Conservation (phyloP, 2,113 vertebrate species). For the Zapornia atra region DNA sequence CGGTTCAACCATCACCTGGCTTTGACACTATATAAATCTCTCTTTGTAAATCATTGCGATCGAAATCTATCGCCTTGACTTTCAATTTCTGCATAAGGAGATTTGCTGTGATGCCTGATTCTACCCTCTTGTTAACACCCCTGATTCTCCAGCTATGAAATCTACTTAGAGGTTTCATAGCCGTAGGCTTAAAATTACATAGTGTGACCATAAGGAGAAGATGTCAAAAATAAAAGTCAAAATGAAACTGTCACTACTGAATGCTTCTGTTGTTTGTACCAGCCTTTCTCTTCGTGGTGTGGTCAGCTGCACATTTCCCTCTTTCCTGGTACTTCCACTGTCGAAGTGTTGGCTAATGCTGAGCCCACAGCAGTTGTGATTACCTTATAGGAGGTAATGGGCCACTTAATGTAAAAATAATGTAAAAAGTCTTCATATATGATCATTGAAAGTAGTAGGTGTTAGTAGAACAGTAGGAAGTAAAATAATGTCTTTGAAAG, state of each 20-base stretch:
- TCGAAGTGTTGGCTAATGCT: not conserved
- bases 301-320: not conserved
- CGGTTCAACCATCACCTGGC: not conserved
- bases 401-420: slow-evolving; percentile 2
- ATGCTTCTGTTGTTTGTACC: accelerated
- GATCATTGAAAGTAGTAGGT: not conserved
- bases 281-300: not conserved
- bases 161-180: not conserved
- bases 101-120: not conserved
- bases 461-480: slow-evolving; percentile 14
- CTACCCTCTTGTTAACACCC: not conserved
- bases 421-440: not conserved
- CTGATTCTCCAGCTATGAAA: not conserved
- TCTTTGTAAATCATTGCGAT: not conserved
- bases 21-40: not conserved
- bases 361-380: not conserved
- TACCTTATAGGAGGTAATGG: not conserved
- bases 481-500: slow-evolving; percentile 3
- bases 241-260: not conserved
- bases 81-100: not conserved
- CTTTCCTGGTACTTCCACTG: not conserved
- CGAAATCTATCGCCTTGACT: not conserved
- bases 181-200: not conserved
- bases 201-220: not conserved
- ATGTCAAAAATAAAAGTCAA: not conserved